A percentile compares a stretch with the other conserved stretches of the same genome.
Conservation (phyloP, 2,888 invertebrate species). For the Polyploca ridens region DNA sequence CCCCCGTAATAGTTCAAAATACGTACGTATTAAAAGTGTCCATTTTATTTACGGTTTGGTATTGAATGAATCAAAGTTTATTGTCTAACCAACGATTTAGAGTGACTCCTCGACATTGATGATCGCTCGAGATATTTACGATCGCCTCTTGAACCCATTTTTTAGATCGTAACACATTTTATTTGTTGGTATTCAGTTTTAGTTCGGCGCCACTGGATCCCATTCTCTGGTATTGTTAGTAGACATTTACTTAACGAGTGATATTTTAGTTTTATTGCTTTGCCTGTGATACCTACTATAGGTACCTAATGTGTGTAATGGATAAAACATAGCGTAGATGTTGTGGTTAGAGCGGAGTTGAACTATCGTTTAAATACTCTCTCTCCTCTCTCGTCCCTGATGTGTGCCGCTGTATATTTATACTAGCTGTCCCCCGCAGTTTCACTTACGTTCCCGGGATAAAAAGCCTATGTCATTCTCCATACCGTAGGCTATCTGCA, state of each 20-base stretch:
- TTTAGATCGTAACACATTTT: slow-evolving; percentile 59
- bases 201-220: slow-evolving; percentile 49
- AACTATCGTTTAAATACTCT: no score
- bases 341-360: no score
- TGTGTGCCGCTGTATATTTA: no score
- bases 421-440: no score
- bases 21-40: slow-evolving; percentile 74
- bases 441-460: no score
- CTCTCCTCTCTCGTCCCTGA: no score
- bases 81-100: slow-evolving; percentile 61
- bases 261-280: neutral
- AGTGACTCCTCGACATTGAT: slow-evolving; percentile 66
- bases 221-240: neutral
- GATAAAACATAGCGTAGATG: no score
- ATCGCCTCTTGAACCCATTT: slow-evolving; percentile 70
- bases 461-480: no score
- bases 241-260: slow-evolving; percentile 6
- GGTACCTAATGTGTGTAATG: neutral
- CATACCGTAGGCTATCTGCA: no score
- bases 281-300: neutral
- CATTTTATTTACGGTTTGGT: slow-evolving; percentile 66
- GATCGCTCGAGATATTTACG: slow-evolving; percentile 64
- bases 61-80: slow-evolving; percentile 72
- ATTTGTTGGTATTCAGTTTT: slow-evolving; percentile 52
- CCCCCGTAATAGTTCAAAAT: slow-evolving; percentile 78